These are phyloP conservation scores for Antechinus stuartii DNA, from an alignment of 2,113 vertebrate species.

Conservation along the genomic window DNA sequence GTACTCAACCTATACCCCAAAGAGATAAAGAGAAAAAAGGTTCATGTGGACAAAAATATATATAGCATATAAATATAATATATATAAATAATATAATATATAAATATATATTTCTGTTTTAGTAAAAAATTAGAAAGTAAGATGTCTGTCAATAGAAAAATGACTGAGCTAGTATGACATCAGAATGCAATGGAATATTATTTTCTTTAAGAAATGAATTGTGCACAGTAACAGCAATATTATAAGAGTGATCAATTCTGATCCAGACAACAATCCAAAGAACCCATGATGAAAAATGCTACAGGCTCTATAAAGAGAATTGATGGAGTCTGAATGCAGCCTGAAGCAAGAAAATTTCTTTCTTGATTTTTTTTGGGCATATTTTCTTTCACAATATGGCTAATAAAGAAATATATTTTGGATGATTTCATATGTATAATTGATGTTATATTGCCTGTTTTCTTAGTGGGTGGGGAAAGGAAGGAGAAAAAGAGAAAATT, in stretches of 20 bases:
- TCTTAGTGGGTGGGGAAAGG: not conserved
- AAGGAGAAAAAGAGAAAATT: not conserved
- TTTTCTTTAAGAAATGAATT: not conserved
- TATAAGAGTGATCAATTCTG: not conserved
- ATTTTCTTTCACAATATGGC: not conserved
- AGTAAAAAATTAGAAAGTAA: not conserved
- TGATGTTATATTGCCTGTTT: not conserved
- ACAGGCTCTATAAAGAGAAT: not conserved
- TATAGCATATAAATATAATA: not conserved
- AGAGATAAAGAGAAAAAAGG: not conserved
- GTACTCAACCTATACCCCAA: not conserved
- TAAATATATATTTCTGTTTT: not conserved
- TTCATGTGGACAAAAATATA: not conserved
- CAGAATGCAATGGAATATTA: not conserved
- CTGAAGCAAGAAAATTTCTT: not conserved
- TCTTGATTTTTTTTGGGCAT: not conserved
- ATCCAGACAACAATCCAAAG: not conserved
- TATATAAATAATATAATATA: too few species aligned
- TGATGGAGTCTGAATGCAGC: not conserved
- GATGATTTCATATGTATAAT: not conserved
- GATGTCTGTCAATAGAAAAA: not conserved
- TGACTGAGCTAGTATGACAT: not conserved
- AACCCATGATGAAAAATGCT: not conserved
- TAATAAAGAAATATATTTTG: not conserved
- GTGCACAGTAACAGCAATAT: not conserved